Conservation (phyloP, 2,797 vertebrate genomes). For the Numenius phaeopus region DNA sequence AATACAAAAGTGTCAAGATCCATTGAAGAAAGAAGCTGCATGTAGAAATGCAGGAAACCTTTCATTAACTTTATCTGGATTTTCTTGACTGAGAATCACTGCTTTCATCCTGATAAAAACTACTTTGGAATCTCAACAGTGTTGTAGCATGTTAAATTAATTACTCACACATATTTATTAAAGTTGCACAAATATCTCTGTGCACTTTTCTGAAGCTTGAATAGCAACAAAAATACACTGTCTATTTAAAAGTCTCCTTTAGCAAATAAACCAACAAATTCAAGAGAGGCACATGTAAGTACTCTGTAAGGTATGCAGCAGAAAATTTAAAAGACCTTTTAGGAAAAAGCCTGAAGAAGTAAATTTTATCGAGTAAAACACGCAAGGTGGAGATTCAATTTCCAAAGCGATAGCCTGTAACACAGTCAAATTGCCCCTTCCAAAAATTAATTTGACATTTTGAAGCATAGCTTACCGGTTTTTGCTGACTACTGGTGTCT, state of each 20-base stretch:
- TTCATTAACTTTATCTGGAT: not conserved
- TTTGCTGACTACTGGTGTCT: not conserved
- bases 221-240: not conserved
- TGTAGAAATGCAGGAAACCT: not conserved
- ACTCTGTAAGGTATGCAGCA: not conserved
- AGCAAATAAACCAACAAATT: not conserved
- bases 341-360: not conserved
- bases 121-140: not conserved
- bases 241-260: not conserved
- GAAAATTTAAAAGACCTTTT: not conserved
- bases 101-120: not conserved
- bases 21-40: not conserved
- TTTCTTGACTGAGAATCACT: not conserved
- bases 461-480: not conserved
- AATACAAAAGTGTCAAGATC: not conserved
- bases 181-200: not conserved
- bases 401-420: not conserved
- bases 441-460: not conserved
- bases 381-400: not conserved
- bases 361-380: not conserved
- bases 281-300: not conserved
- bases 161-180: not conserved
- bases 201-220: not conserved
- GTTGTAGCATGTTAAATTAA: not conserved
- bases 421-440: not conserved